A percentile compares a stretch with the other conserved stretches of the same genome.
Evolutionary conservation across 2,888 invertebrate genomes (phyloP).

Genomic region (Ophion costatus): DNA sequence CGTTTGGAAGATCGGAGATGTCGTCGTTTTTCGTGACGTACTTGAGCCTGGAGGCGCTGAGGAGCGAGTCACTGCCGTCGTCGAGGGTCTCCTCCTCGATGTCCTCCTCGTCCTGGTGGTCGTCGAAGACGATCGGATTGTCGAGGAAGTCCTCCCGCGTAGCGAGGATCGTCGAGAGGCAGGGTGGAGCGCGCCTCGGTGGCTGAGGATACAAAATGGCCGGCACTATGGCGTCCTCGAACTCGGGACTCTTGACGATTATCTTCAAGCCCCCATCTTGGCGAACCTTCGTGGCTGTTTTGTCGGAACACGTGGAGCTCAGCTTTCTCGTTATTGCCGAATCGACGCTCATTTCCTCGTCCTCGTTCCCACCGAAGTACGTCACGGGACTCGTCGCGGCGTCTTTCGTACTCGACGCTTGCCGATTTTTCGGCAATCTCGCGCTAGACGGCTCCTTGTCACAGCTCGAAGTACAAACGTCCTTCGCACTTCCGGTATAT

Average conservation of each 20-base stretch:
- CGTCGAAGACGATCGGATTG: slow-evolving; percentile 84
- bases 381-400: slow-evolving; percentile 12
- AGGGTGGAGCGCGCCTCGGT: slow-evolving; percentile 87
- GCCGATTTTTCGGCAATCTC: slow-evolving; percentile 41
- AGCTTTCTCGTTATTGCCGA: slow-evolving; percentile 81
- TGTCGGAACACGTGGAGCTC: slow-evolving; percentile 75
- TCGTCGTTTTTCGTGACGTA: slow-evolving; percentile 72
- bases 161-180: slow-evolving; percentile 76
- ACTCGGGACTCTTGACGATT: slow-evolving; percentile 84
- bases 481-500: slow-evolving; percentile 5
- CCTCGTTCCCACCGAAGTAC: slow-evolving; percentile 53
- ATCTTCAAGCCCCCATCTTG: slow-evolving; percentile 83
- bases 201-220: slow-evolving; percentile 92
- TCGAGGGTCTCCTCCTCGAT: slow-evolving; percentile 78
- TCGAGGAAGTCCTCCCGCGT: slow-evolving; percentile 80
- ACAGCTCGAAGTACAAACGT: neutral
- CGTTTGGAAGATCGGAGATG: slow-evolving; percentile 53
- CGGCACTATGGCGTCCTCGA: slow-evolving; percentile 90
- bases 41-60: slow-evolving; percentile 86
- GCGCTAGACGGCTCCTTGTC: slow-evolving; percentile 21
- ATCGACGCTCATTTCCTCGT: slow-evolving; percentile 63
- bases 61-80: slow-evolving; percentile 88
- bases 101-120: slow-evolving; percentile 87
- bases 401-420: slow-evolving; percentile 13
- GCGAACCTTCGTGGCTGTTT: slow-evolving; percentile 84